These are phyloP conservation scores for Andrena bucephala DNA, from an alignment of 2,888 invertebrate genomes.

Conservation along the genomic window DNA sequence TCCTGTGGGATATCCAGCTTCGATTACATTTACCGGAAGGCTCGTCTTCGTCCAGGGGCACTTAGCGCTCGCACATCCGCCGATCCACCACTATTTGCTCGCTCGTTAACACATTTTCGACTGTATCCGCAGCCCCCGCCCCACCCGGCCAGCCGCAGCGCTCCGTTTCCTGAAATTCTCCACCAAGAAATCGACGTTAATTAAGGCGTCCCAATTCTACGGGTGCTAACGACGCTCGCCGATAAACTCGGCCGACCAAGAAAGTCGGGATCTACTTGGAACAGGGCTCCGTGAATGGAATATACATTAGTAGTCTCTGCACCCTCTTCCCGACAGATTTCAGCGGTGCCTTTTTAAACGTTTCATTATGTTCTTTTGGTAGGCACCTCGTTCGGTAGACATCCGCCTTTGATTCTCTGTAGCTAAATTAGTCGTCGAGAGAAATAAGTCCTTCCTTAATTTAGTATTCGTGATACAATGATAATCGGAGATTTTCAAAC, in stretches of 20 bases:
- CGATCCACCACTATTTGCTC: constrained; percentile 70
- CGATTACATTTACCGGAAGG: constrained; percentile 64
- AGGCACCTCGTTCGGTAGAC: background rate
- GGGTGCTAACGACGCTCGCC: constrained; percentile 57
- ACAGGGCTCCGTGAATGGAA: constrained; percentile 44
- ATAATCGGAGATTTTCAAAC: background rate
- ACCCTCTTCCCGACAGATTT: constrained; percentile 18
- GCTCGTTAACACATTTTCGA: constrained; percentile 77
- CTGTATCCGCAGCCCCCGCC: constrained; percentile 44
- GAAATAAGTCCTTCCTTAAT: too few relatives aligned
- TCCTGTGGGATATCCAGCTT: constrained; percentile 32
- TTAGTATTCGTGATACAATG: too few relatives aligned
- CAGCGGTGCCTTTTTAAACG: background rate
- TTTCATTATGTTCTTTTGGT: background rate
- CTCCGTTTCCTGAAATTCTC: constrained; percentile 53
- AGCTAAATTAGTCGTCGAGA: too few relatives aligned
- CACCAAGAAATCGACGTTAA: constrained; percentile 59
- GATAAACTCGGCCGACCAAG: constrained; percentile 55
- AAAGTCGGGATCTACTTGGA: constrained; percentile 42
- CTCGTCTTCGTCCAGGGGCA: constrained; percentile 52
- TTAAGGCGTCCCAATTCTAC: constrained; percentile 60
- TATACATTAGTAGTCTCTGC: constrained; percentile 30
- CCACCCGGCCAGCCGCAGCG: background rate
- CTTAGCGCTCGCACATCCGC: constrained; percentile 66
- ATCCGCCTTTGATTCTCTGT: background rate